Evolutionary conservation across 1,140 invertebrate genomes (phyloP), one percentile per base, ranked within the genome.

Genomic region (Lucilia sericata): DNA sequence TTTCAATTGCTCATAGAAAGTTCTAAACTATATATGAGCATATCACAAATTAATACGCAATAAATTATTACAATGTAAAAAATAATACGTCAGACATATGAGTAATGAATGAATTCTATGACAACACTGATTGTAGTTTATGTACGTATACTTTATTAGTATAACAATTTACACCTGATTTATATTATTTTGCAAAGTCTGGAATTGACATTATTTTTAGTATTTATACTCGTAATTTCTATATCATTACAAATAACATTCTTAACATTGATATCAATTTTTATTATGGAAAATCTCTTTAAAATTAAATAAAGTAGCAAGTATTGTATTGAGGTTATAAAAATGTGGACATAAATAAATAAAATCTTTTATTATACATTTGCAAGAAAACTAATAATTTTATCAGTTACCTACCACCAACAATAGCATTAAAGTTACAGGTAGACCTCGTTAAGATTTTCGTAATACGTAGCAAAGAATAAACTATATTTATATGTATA

Each of bases 231-330:
- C 19, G 14, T 19, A 19, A 7, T 2, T 70, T 19, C 65, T 70
- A n/a, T n/a, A 19, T 19, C 21, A 70, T 70, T 70, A 19, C 65
- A n/a, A 70, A n/a, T 70, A 70, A 10, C 65, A 70, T 70, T 70
- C 21, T 19, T 21, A 70, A n/a, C 74, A 74, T 21, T 34, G 74
- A 74, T 55, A 76, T 75, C 19, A 25, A 5, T 76, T 42, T 76
- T 76, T 76, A 76, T 76, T 76, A 49, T 14, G n/a, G 42, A 80
- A 78, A 80, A 80, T 80, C 76, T 80, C 42, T 80, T 42, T 78
- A 13, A 80, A 80, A 80, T 80, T 80, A 80, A 80, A 80, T 80
- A 80, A 80, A 80, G 76, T 80, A 80, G 76, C 76, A 80, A 80
- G 19, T 80, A 14, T 49, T 80, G 42, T 80, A 80, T 80, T 80